Conservation (phyloP, 2,113 vertebrate species). For the Albula glossodonta region DNA sequence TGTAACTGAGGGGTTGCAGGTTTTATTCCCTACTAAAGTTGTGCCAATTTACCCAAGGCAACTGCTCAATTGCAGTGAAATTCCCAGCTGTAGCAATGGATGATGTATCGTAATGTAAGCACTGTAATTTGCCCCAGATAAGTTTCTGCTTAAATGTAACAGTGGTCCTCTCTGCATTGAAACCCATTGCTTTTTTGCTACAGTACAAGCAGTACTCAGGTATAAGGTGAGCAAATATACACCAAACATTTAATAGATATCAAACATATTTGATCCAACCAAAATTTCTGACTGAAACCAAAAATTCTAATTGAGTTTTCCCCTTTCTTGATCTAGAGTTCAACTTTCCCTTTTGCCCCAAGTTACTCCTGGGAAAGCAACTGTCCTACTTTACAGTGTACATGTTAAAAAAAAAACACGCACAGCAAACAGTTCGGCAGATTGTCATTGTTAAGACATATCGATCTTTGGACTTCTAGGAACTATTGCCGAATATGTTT, state of each 20-base stretch:
- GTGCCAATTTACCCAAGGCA: too few relatives aligned
- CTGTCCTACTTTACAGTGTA: not conserved
- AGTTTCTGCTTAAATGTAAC: too few relatives aligned
- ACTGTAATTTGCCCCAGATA: too few relatives aligned
- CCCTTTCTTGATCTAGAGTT: not conserved
- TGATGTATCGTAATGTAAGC: too few relatives aligned
- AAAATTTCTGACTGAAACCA: not conserved
- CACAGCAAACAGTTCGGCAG: not conserved
- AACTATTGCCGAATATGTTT: not conserved
- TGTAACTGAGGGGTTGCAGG: too few relatives aligned
- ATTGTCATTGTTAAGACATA: not conserved
- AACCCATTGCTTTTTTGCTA: not conserved
- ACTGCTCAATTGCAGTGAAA: too few relatives aligned
- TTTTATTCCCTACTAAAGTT: too few relatives aligned
- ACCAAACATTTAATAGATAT: too few relatives aligned
- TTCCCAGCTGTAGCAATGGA: too few relatives aligned
- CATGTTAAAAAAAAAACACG: too few relatives aligned
- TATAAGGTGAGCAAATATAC: not conserved
- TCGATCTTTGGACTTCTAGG: not conserved
- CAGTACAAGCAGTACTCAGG: too few relatives aligned
- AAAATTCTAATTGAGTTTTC: not conserved
- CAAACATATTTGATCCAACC: too few relatives aligned
- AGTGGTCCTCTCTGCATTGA: not conserved
- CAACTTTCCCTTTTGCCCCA: not conserved
- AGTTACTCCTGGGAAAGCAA: not conserved